Conservation (phyloP, 2,797 vertebrate species). For the Euphonia xanthogaster region DNA sequence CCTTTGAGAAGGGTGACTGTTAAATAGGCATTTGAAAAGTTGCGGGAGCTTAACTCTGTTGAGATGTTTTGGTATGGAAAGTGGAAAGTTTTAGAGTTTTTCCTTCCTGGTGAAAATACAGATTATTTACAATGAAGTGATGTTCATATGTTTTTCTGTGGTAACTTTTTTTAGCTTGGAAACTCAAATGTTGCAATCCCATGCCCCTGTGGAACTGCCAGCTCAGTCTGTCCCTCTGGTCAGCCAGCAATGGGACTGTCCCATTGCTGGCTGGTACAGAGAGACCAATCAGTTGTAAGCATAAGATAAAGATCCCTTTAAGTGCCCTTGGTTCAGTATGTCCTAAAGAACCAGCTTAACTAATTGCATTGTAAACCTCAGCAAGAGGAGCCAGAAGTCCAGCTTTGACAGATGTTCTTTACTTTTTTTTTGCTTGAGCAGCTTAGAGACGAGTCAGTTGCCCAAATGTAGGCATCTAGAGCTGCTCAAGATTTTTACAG, state of each 20-base stretch:
- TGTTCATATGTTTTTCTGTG: background rate
- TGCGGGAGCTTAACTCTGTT: background rate
- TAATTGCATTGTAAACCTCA: background rate
- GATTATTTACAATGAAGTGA: background rate
- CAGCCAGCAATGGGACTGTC: background rate
- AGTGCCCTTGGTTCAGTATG: background rate
- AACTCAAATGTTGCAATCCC: background rate
- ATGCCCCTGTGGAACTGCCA: background rate
- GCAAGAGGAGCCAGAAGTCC: background rate
- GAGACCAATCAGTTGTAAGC: background rate
- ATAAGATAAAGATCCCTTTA: background rate
- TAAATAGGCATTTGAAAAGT: background rate
- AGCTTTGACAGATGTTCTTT: background rate
- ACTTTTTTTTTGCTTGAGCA: background rate
- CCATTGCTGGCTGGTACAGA: background rate
- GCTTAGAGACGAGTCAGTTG: background rate
- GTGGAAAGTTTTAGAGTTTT: background rate
- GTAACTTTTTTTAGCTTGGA: background rate
- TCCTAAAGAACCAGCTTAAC: background rate
- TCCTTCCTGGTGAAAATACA: background rate
- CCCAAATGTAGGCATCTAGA: background rate
- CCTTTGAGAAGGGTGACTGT: background rate
- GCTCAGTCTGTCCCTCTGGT: background rate
- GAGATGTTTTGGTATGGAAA: background rate
- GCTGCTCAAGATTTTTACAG: background rate